Base-by-base conservation (phyloP, 2,888 invertebrate species). In the Pseudococcus longispinus region DNA sequence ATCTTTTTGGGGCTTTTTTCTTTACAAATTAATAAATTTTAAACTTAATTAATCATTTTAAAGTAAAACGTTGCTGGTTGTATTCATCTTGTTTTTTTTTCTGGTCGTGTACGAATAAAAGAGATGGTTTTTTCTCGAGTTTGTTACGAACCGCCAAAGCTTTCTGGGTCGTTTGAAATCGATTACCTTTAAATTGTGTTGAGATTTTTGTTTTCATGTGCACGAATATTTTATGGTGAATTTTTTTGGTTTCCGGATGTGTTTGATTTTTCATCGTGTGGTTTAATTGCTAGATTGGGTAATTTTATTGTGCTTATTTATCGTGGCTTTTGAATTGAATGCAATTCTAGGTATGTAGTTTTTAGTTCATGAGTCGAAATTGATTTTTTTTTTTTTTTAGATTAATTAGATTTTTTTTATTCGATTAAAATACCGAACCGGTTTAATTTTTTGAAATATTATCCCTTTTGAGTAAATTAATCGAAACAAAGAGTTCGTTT, bases 101-200 rank as follows among this genome's bases (percentile, higher is more conserved):
- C n/a, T n/a, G n/a, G 44, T 37, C 37, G 2, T 37, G 5, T 70
- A 6, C 18, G n/a, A 70, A 26, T 26, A 65, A 26, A 70, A 32
- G 20, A 60, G 1, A 23, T 6, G 60, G 29, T 5, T 29, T 26
- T 80, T 80, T 80, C 42, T 80, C n/a, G 9, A 6, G 20, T 23
- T 32, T 77, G 32, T 37, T 37, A 20, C 42, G 77, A 37, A 42
- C 60, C 60, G 60, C 74, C 26, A 42, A 80, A 80, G 42, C 13
- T 80, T 80, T 80, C 77, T 80, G 77, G 77, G 77, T 80, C 77
- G 77, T 80, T 80, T 42, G 77, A 13, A 80, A 80, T 80, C 77
- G 77, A 80, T 80, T 80, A 15, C 77, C 42, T 26, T 18, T 3
- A 70, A 80, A 80, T 80, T 80, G 29, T 42, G 42, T 42, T 42